Conservation (phyloP, 2,113 vertebrate genomes). For the Lynx canadensis region DNA sequence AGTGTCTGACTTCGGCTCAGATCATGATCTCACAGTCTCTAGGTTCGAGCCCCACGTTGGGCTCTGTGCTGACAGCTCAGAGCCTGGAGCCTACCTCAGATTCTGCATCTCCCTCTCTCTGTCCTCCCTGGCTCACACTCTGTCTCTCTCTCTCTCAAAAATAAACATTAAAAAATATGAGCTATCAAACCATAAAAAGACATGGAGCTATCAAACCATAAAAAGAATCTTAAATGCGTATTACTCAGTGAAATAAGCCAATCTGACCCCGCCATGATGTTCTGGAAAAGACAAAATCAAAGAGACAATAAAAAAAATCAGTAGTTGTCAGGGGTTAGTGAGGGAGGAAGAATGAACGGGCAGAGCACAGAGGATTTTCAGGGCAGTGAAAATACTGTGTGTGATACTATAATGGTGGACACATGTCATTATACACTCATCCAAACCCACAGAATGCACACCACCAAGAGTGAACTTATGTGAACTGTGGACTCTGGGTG, state of each 20-base stretch:
- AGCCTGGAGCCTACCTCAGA: too few relatives aligned
- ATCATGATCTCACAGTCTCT: too few relatives aligned
- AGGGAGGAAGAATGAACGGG: background rate
- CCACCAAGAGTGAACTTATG: background rate
- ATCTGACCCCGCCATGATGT: background rate
- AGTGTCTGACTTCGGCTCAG: too few relatives aligned
- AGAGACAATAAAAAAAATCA: background rate
- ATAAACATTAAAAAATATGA: too few relatives aligned
- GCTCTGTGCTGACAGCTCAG: too few relatives aligned
- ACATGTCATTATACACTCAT: background rate
- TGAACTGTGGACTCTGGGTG: background rate
- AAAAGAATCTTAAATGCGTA: background rate
- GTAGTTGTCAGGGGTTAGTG: background rate
- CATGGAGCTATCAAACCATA: background rate
- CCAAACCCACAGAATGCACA: background rate
- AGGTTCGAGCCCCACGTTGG: too few relatives aligned
- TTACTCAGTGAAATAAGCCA: background rate
- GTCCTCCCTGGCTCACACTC: too few relatives aligned
- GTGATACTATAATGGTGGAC: background rate
- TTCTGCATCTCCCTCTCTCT: too few relatives aligned
- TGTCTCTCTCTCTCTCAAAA: too few relatives aligned
- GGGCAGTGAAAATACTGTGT: background rate
- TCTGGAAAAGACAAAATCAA: background rate
- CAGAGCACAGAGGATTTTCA: background rate
- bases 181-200: background rate